These are phyloP conservation scores for Mimas tiliae DNA, from an alignment of 2,888 invertebrate genomes.

Conservation along the genomic window DNA sequence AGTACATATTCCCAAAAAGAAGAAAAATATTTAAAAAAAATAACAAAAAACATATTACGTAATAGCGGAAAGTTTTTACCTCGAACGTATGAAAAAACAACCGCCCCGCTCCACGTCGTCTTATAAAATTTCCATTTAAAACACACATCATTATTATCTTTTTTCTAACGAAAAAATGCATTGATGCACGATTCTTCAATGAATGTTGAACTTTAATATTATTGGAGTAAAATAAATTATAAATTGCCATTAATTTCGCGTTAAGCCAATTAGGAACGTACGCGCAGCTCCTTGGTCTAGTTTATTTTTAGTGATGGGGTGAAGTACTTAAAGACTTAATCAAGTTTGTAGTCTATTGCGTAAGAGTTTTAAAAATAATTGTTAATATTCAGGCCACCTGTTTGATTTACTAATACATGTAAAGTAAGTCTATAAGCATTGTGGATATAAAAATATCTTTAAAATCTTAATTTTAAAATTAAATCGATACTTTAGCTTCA, in stretches of 20 bases:
- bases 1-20: slow-evolving; percentile 5
- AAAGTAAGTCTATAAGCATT: not conserved
- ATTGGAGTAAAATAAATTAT: not conserved
- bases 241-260: slow-evolving; percentile 31
- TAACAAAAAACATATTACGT: slow-evolving; percentile 46
- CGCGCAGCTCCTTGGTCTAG: slow-evolving; percentile 71
- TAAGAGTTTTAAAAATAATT: not conserved
- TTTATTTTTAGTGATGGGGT: slow-evolving; percentile 75
- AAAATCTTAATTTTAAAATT: too few species aligned
- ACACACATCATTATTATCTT: slow-evolving; percentile 79
- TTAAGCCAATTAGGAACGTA: slow-evolving; percentile 53
- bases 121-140: slow-evolving; percentile 84
- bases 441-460: not conserved
- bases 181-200: slow-evolving; percentile 43
- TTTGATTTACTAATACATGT: not conserved
- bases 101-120: slow-evolving; percentile 65
- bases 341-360: not conserved
- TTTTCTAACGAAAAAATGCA: slow-evolving; percentile 80
- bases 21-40: slow-evolving; percentile 28
- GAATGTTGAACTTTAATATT: slow-evolving; percentile 47
- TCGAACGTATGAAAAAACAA: slow-evolving; percentile 65
- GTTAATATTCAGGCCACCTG: not conserved
- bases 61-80: slow-evolving; percentile 73
- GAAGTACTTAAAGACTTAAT: slow-evolving; percentile 36
- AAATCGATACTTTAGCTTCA: too few species aligned